A percentile compares a stretch with the other conserved stretches of the same genome.
Evolutionary conservation across 2,888 invertebrate species (phyloP).

Genomic region (Hedychridium roseum): DNA sequence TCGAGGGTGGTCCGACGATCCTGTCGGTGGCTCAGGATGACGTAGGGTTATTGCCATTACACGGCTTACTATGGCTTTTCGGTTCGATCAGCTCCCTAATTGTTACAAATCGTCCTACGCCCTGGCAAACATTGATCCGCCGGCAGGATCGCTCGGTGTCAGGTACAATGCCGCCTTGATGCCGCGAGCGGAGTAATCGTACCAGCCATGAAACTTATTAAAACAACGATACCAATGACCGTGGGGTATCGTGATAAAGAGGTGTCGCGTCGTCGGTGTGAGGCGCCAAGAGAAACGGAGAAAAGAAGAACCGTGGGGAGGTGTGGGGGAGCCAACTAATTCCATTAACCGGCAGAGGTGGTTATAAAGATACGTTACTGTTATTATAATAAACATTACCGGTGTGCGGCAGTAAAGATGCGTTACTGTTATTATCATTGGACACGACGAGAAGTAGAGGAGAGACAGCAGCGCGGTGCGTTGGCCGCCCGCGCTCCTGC

Average conservation of each 20-base stretch:
- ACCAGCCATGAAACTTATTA: slow-evolving; percentile 30
- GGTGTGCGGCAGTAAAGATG: slow-evolving; percentile 35
- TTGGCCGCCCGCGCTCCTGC: too few relatives aligned
- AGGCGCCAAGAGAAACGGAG: slow-evolving; percentile 8
- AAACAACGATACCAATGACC: slow-evolving; percentile 30
- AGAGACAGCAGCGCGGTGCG: too few relatives aligned
- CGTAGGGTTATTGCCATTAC: slow-evolving; percentile 46
- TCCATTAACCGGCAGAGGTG: slow-evolving; percentile 45
- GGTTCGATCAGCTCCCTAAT: slow-evolving; percentile 41
- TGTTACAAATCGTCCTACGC: slow-evolving; percentile 48
- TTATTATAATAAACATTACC: slow-evolving; percentile 42
- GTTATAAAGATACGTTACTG: slow-evolving; percentile 46
- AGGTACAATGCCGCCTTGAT: neutral
- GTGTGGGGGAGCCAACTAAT: slow-evolving; percentile 36
- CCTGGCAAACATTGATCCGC: slow-evolving; percentile 37
- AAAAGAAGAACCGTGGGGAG: slow-evolving; percentile 5
- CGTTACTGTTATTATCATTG: slow-evolving; percentile 47
- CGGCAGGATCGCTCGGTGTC: slow-evolving; percentile 1
- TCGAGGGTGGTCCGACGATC: slow-evolving; percentile 35
- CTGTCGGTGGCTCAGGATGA: slow-evolving; percentile 32
- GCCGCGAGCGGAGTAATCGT: slow-evolving; percentile 18
- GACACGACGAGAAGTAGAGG: too few relatives aligned
- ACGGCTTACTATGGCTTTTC: slow-evolving; percentile 29
- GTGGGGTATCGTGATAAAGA: slow-evolving; percentile 33
- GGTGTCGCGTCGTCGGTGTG: slow-evolving; percentile 28